phyloP scores from a whole-genome alignment of 2,888 invertebrate species.

The Heteromyza rotundicornis region DNA sequence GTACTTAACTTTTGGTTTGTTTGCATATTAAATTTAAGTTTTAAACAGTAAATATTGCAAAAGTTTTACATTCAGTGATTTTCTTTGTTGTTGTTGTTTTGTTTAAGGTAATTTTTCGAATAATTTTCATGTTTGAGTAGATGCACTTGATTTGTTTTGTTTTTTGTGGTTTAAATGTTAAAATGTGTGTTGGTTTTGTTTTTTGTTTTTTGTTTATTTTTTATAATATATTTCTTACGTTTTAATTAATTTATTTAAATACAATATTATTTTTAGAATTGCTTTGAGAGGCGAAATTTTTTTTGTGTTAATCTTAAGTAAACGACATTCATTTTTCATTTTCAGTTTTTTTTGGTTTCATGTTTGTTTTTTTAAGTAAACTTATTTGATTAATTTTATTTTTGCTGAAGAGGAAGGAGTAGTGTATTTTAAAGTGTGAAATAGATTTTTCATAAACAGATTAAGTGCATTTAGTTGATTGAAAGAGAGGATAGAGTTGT shows the following conservation, averaged over 20 bases:
- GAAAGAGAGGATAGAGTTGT: too few relatives aligned
- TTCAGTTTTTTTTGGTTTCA: too few relatives aligned
- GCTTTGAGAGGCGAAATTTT: slow-evolving; percentile 57
- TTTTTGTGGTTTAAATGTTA: neutral
- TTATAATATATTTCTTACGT: slow-evolving; percentile 4
- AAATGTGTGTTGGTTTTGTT: slow-evolving; percentile 1
- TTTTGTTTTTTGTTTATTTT: too few relatives aligned
- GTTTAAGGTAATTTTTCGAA: neutral
- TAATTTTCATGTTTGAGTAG: neutral
- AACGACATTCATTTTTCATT: too few relatives aligned
- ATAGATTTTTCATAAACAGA: too few relatives aligned
- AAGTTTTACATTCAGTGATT: neutral
- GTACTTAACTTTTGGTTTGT: neutral
- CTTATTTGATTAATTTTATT: too few relatives aligned
- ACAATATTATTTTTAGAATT: slow-evolving; percentile 52
- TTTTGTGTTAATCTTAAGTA: slow-evolving; percentile 9
- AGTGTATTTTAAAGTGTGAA: too few relatives aligned
- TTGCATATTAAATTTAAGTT: neutral
- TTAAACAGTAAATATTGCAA: slow-evolving; percentile 4
- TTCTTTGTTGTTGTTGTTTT: neutral
- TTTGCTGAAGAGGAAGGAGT: too few relatives aligned
- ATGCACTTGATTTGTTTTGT: neutral
- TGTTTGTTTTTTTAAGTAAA: too few relatives aligned
- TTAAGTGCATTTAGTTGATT: too few relatives aligned
- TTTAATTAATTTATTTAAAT: slow-evolving; percentile 26